These are phyloP conservation scores for Molothrus aeneus DNA, from an alignment of 2,797 vertebrate genomes.

Conservation along the genomic window DNA sequence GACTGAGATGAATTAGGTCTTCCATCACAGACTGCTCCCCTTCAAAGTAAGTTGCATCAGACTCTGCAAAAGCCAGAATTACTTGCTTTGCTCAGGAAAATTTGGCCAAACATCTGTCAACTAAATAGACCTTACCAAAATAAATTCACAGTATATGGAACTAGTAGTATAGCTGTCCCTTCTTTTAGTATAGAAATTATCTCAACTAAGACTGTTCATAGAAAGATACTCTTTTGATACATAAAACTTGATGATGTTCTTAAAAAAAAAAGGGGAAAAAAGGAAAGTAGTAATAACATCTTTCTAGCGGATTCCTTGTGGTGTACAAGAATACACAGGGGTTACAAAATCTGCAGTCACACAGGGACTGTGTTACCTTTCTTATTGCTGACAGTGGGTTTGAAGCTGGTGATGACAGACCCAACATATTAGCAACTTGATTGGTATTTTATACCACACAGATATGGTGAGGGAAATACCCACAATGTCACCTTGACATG, in stretches of 20 bases:
- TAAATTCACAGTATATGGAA: background rate
- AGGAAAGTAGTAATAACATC: background rate
- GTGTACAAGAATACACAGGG: background rate
- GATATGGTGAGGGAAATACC: background rate
- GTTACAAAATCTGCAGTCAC: background rate
- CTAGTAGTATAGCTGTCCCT: background rate
- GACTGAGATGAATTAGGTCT: background rate
- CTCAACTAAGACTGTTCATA: background rate
- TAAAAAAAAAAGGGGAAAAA: background rate
- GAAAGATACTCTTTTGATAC: background rate
- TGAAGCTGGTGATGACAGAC: background rate
- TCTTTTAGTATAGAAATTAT: background rate
- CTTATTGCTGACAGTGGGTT: background rate
- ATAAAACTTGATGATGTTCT: background rate
- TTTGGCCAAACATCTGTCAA: background rate
- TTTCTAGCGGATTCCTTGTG: background rate
- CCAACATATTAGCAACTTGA: background rate
- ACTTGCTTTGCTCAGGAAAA: background rate
- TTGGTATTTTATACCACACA: background rate
- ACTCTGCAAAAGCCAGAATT: background rate
- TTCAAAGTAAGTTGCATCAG: background rate
- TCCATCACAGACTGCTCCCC: background rate
- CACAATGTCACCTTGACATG: background rate
- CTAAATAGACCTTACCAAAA: background rate
- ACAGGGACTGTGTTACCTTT: background rate